phyloP scores from a whole-genome alignment of 2,888 invertebrate genomes.

The Venusia cambrica region DNA sequence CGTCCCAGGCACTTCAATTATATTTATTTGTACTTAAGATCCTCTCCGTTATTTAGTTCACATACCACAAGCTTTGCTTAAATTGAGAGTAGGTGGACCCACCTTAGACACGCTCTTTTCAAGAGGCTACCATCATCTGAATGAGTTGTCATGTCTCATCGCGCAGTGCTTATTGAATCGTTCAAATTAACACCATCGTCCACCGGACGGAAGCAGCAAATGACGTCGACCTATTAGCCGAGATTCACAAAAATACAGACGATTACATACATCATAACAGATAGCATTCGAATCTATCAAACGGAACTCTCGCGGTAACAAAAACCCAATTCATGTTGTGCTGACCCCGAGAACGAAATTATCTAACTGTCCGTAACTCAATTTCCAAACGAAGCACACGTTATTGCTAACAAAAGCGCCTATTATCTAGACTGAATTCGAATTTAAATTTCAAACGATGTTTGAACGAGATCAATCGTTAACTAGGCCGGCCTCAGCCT shows the following conservation, averaged over 20 bases:
- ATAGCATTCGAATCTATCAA: conserved; percentile 40
- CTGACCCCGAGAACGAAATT: conserved; percentile 54
- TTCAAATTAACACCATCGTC: conserved; percentile 35
- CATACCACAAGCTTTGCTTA: too few relatives aligned
- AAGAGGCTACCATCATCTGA: conserved; percentile 14
- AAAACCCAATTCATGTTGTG: conserved; percentile 54
- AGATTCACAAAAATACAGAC: conserved; percentile 45
- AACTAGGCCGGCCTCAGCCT: conserved; percentile 39
- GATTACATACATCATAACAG: conserved; percentile 43
- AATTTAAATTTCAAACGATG: conserved; percentile 42
- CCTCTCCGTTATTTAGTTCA: too few relatives aligned
- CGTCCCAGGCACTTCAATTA: too few relatives aligned
- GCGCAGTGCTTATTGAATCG: conserved; percentile 25
- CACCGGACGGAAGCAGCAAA: conserved; percentile 28
- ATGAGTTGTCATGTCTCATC: conserved; percentile 16
- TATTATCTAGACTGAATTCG: conserved; percentile 42
- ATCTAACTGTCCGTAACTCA: conserved; percentile 63
- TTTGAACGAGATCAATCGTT: conserved; percentile 45
- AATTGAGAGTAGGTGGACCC: conserved; percentile 12
- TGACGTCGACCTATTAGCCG: conserved; percentile 50
- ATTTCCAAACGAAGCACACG: conserved; percentile 50
- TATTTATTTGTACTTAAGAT: too few relatives aligned
- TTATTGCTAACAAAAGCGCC: conserved; percentile 44
- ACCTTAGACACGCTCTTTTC: conserved; percentile 13
- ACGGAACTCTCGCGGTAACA: conserved; percentile 52